Conservation (phyloP, 37 sponge, comb jelly and placozoan genomes). For the Chondrosia reniformis region DNA sequence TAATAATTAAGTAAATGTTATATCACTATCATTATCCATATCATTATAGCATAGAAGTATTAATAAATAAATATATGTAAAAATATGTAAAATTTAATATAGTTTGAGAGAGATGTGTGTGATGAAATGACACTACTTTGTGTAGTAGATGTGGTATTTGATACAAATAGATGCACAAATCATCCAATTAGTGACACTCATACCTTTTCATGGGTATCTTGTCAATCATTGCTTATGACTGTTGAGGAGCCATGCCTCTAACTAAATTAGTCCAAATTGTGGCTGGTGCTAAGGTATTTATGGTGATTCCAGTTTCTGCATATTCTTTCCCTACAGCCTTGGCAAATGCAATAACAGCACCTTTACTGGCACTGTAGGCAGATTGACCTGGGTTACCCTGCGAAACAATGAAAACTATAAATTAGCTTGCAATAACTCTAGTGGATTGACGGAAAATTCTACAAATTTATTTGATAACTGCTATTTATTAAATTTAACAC, state of each 20-base stretch:
- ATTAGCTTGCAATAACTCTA: background rate
- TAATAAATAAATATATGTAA: no score
- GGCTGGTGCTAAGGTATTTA: slow-evolving; percentile 77
- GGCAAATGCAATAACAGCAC: slow-evolving; percentile 67
- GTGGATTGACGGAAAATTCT: background rate
- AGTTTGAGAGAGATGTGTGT: no score
- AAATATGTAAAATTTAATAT: no score
- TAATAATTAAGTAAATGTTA: background rate
- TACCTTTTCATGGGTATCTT: slow-evolving; percentile 79
- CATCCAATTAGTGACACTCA: background rate
- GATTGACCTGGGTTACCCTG: slow-evolving; percentile 76
- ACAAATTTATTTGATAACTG: no score
- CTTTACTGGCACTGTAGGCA: slow-evolving; percentile 72
- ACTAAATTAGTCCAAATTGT: slow-evolving; percentile 66
- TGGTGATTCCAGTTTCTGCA: slow-evolving; percentile 65
- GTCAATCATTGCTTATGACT: slow-evolving; percentile 65
- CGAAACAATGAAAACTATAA: background rate
- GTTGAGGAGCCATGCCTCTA: slow-evolving; percentile 46
- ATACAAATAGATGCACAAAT: background rate
- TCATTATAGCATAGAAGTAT: no score
- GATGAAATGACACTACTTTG: no score
- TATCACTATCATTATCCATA: no score
- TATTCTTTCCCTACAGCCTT: slow-evolving; percentile 76
- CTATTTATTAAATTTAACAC: no score
- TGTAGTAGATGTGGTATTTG: no score